Percentiles rank a stretch among this genome's conserved stretches.
phyloP scores from a whole-genome alignment of 2,888 invertebrate species.

The Xestia sexstrigata region DNA sequence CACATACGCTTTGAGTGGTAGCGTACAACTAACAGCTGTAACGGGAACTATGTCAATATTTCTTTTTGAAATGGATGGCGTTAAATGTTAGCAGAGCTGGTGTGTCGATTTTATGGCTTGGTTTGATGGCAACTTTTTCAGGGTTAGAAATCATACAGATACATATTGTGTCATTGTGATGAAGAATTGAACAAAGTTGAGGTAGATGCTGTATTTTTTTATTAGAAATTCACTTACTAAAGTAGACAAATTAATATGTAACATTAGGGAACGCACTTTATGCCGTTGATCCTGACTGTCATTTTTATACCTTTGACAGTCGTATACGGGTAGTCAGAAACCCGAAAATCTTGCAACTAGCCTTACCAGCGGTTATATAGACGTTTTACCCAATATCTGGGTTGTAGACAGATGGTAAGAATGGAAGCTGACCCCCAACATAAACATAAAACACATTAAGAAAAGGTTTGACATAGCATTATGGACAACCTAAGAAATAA shows the following conservation, averaged over 20 bases:
- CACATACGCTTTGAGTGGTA: conserved; percentile 25
- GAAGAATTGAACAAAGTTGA: neutral
- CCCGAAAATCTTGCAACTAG: neutral
- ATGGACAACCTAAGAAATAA: neutral
- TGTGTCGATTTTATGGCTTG: neutral
- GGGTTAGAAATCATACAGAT: too few relatives aligned
- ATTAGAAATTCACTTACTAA: neutral
- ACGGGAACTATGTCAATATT: conserved; percentile 22
- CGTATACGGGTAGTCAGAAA: neutral
- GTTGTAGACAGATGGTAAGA: neutral
- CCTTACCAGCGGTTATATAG: neutral
- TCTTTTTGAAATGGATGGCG: conserved; percentile 13
- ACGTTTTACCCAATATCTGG: neutral
- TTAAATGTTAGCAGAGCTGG: conserved; percentile 14
- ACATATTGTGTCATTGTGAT: neutral
- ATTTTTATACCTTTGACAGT: neutral
- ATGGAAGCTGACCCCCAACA: rapidly evolving
- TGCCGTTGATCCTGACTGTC: neutral
- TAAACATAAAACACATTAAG: neutral
- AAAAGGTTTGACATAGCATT: neutral
- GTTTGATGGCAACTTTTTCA: neutral
- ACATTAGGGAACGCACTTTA: neutral
- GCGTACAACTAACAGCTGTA: conserved; percentile 15
- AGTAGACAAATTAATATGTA: neutral
- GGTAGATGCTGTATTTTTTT: neutral